Evolutionary conservation across 2,888 invertebrate species (phyloP).

Genomic region (Hemaris fuciformis): DNA sequence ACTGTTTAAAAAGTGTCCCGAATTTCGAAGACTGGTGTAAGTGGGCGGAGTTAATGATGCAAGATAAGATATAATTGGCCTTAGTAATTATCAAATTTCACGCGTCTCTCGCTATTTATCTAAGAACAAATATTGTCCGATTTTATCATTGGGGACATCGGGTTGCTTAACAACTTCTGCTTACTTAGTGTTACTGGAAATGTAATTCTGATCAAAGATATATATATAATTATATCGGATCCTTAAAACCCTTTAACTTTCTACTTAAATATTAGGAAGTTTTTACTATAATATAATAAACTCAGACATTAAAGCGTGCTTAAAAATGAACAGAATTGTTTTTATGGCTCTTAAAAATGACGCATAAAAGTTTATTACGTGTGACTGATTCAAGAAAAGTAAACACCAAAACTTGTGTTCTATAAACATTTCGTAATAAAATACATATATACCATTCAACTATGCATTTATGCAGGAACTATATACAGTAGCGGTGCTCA

Average conservation of each 20-base stretch:
- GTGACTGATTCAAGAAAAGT: neutral
- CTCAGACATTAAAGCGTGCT: neutral
- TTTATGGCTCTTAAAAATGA: neutral
- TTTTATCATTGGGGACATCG: slow-evolving; percentile 55
- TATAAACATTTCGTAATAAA: neutral
- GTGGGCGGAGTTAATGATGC: slow-evolving; percentile 58
- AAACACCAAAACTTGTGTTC: neutral
- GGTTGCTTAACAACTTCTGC: neutral
- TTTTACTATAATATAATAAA: neutral
- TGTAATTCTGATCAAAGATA: neutral
- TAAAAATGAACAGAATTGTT: neutral
- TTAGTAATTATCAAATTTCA: slow-evolving; percentile 75
- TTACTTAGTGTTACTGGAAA: neutral
- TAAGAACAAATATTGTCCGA: slow-evolving; percentile 67
- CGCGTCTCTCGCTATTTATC: slow-evolving; percentile 67
- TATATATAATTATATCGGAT: neutral
- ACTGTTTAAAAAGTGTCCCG: slow-evolving; percentile 20
- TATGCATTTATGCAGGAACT: neutral
- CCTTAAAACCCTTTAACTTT: neutral
- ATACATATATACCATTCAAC: no score
- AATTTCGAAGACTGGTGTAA: slow-evolving; percentile 44
- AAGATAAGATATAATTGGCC: slow-evolving; percentile 71
- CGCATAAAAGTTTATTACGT: neutral
- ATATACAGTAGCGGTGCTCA: neutral
- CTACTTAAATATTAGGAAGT: neutral